Base-by-base conservation (phyloP, 1,140 invertebrate species). In the Listronotus bonariensis region DNA sequence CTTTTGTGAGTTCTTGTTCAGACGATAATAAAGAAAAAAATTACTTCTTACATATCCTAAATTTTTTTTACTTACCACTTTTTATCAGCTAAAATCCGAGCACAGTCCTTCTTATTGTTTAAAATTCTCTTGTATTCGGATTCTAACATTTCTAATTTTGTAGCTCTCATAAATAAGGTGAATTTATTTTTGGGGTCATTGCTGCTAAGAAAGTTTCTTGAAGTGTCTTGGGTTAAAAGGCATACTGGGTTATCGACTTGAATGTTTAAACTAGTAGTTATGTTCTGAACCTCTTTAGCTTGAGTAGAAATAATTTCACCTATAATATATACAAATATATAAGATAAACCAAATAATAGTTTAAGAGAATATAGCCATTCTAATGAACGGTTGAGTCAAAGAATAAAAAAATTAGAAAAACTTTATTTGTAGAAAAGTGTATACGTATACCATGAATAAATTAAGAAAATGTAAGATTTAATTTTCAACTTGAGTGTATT, bases 171-270 rank as follows among this genome's bases (percentile, higher is more conserved):
- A 75, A 96, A 96, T 48, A 97, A 82, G 68, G 85, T 77, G 72
- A 89, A 97, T 76, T 92, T 92, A 58, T 90, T 89, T 48, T 83
- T 82, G 0, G 90, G 81, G 77, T 89, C 87, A 42, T 89, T 87
- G 0, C 87, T 86, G 68, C 89, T 85, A 0, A 95, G 81, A 80
- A 98, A 97, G 75, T 88, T 89, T 59, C 91, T 84, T 0, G 93
- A 92, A 43, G 90, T 88, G 76, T 97, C 93, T 80, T 97, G 95
- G 80, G 95, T 97, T 9, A 98, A 78, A 8, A 98, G 85, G 68
- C 89, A 92, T 17, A 97, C 87, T 0, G 95, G 96, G 83, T 98
- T 98, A 60, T 96, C 90, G 0, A 96, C 87, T 83, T 93, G 92
- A 69, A 98, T 95, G 72, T 95, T 91, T 74, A 95, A 87, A 42